Percentiles rank a stretch among this genome's conserved stretches.
Conservation (phyloP, 1,140 invertebrate species). For the Drosophila triauraria region DNA sequence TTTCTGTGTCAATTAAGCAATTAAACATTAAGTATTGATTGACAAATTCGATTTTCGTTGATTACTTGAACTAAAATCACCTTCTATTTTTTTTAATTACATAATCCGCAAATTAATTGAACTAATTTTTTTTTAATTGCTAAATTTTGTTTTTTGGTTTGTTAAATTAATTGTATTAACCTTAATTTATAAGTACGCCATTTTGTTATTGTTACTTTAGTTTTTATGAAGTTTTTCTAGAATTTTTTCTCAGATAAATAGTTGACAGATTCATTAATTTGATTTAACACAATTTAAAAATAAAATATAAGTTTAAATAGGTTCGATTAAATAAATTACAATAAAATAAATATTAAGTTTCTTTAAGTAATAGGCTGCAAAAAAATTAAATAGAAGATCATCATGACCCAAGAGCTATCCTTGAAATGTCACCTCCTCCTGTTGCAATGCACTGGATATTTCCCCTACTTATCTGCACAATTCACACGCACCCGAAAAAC, state of each 20-base stretch:
- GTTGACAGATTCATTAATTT: no score
- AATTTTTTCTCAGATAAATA: not conserved
- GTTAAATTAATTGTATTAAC: not conserved
- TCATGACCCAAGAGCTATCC: not conserved
- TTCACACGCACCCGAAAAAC: conserved; percentile 32
- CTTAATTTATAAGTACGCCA: no score
- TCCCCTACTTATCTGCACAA: conserved; percentile 13
- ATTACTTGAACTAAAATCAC: not conserved
- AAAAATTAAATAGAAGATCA: no score
- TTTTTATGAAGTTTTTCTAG: not conserved
- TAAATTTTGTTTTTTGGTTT: not conserved
- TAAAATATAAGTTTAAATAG: no score
- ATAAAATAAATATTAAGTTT: no score
- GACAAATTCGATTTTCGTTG: conserved; percentile 10
- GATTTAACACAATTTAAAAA: no score
- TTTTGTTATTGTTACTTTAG: not conserved
- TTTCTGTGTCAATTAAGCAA: conserved; percentile 51
- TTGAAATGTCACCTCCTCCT: conserved; percentile 14
- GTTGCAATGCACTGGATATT: not conserved
- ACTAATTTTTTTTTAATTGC: not conserved
- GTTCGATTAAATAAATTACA: no score
- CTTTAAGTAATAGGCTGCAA: no score
- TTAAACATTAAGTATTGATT: conserved; percentile 52
- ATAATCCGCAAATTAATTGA: conserved; percentile 8
- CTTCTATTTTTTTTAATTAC: conserved; percentile 3